Evolutionary conservation across 1,140 invertebrate species (phyloP).

Genomic region (Berghia stephanieae): DNA sequence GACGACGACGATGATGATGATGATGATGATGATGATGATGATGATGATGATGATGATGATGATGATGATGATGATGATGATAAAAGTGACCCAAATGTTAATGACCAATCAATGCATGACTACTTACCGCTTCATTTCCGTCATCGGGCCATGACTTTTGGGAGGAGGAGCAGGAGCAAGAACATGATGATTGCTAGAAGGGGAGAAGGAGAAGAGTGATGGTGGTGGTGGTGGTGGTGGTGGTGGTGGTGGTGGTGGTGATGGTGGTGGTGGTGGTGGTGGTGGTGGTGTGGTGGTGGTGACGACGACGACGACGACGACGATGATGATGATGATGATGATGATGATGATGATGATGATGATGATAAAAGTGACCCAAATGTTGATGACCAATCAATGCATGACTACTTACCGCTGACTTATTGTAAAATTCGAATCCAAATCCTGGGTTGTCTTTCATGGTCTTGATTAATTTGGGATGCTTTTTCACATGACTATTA

Average conservation of each 20-base stretch:
- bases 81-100: too few species aligned
- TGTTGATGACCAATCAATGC: too few species aligned
- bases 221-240: not conserved
- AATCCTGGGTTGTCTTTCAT: too few species aligned
- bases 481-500: too few species aligned
- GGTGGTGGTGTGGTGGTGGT: not conserved
- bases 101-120: too few species aligned
- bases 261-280: not conserved
- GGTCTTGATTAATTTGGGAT: too few species aligned
- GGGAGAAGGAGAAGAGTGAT: not conserved
- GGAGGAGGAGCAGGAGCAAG: not conserved
- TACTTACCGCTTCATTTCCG: too few species aligned
- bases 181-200: not conserved
- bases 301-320: constrained; percentile 37
- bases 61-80: constrained; percentile 2
- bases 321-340: constrained; percentile 36
- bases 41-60: constrained; percentile 23
- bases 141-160: too few species aligned
- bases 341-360: constrained; percentile 24
- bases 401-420: too few species aligned
- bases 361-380: too few species aligned
- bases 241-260: not conserved
- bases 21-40: constrained; percentile 22
- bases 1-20: constrained; percentile 33
- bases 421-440: too few species aligned